phyloP scores from a whole-genome alignment of 2,888 invertebrate genomes.

The Labia minor region DNA sequence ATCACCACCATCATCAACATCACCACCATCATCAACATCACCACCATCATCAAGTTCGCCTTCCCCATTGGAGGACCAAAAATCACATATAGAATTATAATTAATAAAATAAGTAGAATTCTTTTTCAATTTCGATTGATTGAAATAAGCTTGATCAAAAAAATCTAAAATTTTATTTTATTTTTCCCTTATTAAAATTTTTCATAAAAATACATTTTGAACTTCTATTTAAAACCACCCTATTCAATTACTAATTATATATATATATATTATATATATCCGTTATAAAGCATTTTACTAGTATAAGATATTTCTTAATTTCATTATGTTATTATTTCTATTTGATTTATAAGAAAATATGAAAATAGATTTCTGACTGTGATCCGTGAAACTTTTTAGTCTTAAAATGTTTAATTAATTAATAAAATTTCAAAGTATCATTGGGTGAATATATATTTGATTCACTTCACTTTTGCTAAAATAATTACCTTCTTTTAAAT shows the following conservation, averaged over 20 bases:
- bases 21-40: neutral
- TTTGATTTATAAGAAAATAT: neutral
- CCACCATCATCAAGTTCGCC: neutral
- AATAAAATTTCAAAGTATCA: neutral
- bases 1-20: neutral
- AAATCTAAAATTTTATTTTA: neutral
- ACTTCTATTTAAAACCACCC: no score
- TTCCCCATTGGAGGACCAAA: neutral
- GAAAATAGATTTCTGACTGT: constrained; percentile 4
- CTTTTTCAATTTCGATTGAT: neutral
- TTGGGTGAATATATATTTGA: neutral
- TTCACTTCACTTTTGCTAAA: no score
- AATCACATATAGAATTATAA: neutral
- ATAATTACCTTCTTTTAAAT: no score
- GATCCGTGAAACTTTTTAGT: no score
- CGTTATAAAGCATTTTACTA: neutral
- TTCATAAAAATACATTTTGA: no score
- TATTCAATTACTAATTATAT: no score
- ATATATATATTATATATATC: neutral
- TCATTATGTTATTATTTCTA: neutral
- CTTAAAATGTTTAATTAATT: no score
- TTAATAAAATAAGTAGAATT: neutral
- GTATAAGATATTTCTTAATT: neutral
- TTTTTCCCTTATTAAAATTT: neutral
- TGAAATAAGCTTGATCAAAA: neutral